Evolutionary conservation across 2,113 vertebrate genomes (phyloP).

Genomic region (Melanerpes aurifrons): DNA sequence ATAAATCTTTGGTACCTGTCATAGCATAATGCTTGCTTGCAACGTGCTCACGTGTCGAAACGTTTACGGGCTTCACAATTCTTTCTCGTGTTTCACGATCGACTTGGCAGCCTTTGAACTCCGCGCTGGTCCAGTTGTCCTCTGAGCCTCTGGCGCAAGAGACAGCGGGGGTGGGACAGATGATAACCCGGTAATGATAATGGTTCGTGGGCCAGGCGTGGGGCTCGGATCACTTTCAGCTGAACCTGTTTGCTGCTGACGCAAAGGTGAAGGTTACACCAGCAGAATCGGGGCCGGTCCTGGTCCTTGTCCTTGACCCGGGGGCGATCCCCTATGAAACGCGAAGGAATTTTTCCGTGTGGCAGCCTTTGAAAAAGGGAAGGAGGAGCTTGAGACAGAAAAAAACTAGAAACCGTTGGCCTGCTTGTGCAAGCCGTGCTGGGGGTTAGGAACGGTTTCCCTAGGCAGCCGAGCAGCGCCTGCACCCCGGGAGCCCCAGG

Average conservation of each 20-base stretch:
- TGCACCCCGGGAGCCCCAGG: neutral
- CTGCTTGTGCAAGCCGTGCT: neutral
- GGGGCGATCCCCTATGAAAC: rapidly evolving
- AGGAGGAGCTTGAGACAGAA: neutral
- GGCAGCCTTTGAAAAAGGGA: rapidly evolving
- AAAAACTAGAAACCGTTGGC: neutral
- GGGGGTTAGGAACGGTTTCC: neutral
- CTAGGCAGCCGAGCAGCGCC: neutral
- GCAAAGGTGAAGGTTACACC: neutral
- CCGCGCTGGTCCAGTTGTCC: rapidly evolving
- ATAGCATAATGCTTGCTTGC: rapidly evolving
- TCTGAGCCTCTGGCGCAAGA: neutral
- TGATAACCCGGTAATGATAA: no score
- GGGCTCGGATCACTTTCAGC: rapidly evolving
- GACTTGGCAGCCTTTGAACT: neutral
- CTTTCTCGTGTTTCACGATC: rapidly evolving
- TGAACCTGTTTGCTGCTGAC: rapidly evolving
- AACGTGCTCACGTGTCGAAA: neutral
- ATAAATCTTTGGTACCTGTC: no score
- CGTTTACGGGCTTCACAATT: no score
- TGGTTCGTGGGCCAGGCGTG: rapidly evolving
- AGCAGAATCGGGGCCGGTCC: neutral
- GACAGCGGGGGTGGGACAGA: neutral
- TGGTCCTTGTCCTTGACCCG: no score
- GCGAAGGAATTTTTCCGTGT: rapidly evolving